Percentiles rank a stretch among this genome's conserved stretches.
phyloP scores from a whole-genome alignment of 2,888 invertebrate genomes.

The Drosophila kanekoi region DNA sequence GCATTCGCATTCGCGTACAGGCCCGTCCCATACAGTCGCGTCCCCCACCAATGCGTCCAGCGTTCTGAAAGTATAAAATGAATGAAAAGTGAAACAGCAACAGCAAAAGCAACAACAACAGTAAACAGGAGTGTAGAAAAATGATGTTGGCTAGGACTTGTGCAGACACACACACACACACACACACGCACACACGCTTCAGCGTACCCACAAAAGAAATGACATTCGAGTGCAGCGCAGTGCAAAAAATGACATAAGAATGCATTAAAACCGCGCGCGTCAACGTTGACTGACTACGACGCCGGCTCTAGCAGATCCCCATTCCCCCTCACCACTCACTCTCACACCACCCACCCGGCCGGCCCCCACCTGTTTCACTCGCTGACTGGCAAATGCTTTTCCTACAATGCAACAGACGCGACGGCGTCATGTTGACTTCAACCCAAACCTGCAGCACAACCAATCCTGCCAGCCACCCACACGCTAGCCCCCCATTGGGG shows the following conservation, averaged over 20 bases:
- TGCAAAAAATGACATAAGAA: slow-evolving; percentile 80
- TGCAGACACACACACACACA: slow-evolving; percentile 4
- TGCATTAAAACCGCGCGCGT: slow-evolving; percentile 79
- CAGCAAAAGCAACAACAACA: slow-evolving; percentile 17
- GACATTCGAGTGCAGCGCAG: slow-evolving; percentile 73
- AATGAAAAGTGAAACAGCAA: slow-evolving; percentile 68
- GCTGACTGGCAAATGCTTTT: slow-evolving; percentile 54
- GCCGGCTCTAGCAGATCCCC: slow-evolving; percentile 23
- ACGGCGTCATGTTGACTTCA: slow-evolving; percentile 78
- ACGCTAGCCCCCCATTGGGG: not conserved
- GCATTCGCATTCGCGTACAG: slow-evolving; percentile 23
- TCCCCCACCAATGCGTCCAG: slow-evolving; percentile 20
- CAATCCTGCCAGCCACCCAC: slow-evolving; percentile 28
- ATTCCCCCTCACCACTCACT: not conserved
- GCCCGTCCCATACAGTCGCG: slow-evolving; percentile 18
- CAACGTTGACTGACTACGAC: slow-evolving; percentile 77
- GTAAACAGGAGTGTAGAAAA: slow-evolving; percentile 42
- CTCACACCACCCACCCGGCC: not conserved
- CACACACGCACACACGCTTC: slow-evolving; percentile 4
- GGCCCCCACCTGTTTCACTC: slow-evolving; percentile 2
- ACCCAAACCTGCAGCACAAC: slow-evolving; percentile 30
- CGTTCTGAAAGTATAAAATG: slow-evolving; percentile 64
- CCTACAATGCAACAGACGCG: slow-evolving; percentile 76
- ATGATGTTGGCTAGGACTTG: slow-evolving; percentile 44
- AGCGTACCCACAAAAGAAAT: slow-evolving; percentile 53